Evolutionary conservation across 1,140 invertebrate genomes (phyloP).

Genomic region (Leptoteleia sp.): DNA sequence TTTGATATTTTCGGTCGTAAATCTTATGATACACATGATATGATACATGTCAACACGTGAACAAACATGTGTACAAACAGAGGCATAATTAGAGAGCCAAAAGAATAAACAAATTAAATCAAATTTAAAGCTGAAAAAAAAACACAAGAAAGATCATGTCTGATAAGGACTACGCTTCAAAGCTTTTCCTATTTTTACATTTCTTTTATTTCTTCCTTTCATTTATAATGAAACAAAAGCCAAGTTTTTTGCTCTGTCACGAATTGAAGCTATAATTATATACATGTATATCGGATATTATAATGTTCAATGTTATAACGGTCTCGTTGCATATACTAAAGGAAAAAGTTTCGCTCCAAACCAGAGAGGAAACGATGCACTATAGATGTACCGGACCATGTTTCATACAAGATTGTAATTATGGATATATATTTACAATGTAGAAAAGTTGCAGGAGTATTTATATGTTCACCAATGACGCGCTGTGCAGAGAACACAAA

Average conservation of each 20-base stretch:
- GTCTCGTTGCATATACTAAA: slow-evolving; percentile 26
- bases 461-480: too few species aligned
- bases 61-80: too few species aligned
- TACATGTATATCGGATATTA: slow-evolving; percentile 28
- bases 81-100: too few species aligned
- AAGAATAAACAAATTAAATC: too few species aligned
- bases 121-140: too few species aligned
- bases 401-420: slow-evolving; percentile 75
- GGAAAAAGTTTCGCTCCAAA: slow-evolving; percentile 25
- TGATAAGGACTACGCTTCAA: slow-evolving; percentile 14
- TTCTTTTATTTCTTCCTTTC: too few species aligned
- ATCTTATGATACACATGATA: slow-evolving; percentile 22
- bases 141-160: not conserved
- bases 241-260: slow-evolving; percentile 26
- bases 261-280: slow-evolving; percentile 40
- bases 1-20: slow-evolving; percentile 12
- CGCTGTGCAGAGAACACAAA: slow-evolving; percentile 33
- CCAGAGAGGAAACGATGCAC: slow-evolving; percentile 1
- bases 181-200: too few species aligned
- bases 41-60: slow-evolving; percentile 4
- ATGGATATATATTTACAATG: slow-evolving; percentile 51
- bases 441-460: too few species aligned
- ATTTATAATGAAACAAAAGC: not conserved
- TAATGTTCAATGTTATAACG: slow-evolving; percentile 31
- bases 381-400: slow-evolving; percentile 73